Evolutionary conservation across 2,113 vertebrate species (phyloP).

Genomic region (Colinus virginianus): DNA sequence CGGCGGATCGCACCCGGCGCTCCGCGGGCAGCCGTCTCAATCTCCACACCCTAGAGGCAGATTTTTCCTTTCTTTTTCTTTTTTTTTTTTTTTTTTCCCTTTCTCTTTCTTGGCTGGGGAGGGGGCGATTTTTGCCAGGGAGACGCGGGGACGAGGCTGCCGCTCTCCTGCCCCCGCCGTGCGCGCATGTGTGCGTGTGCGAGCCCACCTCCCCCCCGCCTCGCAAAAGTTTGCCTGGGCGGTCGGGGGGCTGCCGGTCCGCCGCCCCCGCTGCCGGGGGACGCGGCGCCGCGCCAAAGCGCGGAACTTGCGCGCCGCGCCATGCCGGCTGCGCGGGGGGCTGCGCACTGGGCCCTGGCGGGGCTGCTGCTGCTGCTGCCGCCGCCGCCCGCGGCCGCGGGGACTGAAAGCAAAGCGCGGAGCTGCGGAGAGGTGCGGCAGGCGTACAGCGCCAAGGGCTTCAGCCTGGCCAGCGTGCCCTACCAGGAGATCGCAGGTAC

Average conservation of each 20-base stretch:
- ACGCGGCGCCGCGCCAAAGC: background rate
- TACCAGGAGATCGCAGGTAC: slow-evolving; percentile 93
- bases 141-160: background rate
- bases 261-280: slow-evolving; percentile 41
- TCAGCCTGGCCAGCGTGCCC: slow-evolving; percentile 88
- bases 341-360: slow-evolving; percentile 54
- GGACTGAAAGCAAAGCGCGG: slow-evolving; percentile 84
- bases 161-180: background rate
- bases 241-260: background rate
- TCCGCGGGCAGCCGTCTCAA: background rate
- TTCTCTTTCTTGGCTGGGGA: background rate
- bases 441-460: slow-evolving; percentile 87
- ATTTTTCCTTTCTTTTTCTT: background rate
- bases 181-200: slow-evolving; percentile 19
- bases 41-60: background rate
- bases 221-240: slow-evolving; percentile 59
- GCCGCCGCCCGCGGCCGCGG: slow-evolving; percentile 77
- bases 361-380: slow-evolving; percentile 23
- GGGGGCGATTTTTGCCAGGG: background rate
- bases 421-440: slow-evolving; percentile 91
- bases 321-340: slow-evolving; percentile 58
- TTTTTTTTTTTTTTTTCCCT: accelerated
- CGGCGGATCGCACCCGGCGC: slow-evolving; percentile 46
- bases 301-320: slow-evolving; percentile 47
- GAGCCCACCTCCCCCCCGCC: background rate